Percentiles rank a stretch among this genome's conserved stretches.
Conservation (phyloP, 1,140 invertebrate species). For the Delia radicum region DNA sequence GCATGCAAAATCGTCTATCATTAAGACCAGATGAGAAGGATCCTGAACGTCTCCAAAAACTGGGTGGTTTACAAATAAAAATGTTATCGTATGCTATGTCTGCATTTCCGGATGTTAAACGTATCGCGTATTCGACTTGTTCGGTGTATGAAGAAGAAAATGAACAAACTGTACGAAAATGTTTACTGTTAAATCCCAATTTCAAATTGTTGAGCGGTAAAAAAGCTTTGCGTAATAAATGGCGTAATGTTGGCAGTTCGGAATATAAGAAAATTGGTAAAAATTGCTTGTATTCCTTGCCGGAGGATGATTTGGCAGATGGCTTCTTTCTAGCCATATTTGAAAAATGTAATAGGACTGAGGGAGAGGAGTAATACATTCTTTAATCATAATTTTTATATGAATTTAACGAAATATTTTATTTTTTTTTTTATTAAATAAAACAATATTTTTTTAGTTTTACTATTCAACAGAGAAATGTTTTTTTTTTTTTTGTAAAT, state of each 20-base stretch:
- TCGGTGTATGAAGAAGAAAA: constrained; percentile 90
- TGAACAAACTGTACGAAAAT: constrained; percentile 72
- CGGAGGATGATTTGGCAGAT: constrained; percentile 77
- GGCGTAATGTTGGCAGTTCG: constrained; percentile 68
- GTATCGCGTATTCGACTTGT: constrained; percentile 94
- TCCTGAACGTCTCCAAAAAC: constrained; percentile 63
- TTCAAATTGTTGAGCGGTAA: constrained; percentile 66
- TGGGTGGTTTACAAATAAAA: constrained; percentile 81
- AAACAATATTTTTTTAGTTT: too few relatives aligned
- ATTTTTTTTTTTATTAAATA: too few relatives aligned
- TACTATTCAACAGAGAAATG: too few relatives aligned
- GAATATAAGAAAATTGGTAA: constrained; percentile 65
- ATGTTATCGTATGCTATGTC: constrained; percentile 83
- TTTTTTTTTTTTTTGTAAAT: too few relatives aligned
- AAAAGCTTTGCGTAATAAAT: constrained; percentile 63
- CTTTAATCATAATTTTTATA: too few relatives aligned
- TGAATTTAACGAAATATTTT: too few relatives aligned
- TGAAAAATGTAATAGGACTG: constrained; percentile 52
- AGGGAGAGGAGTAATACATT: neutral
- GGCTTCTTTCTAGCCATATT: constrained; percentile 95
- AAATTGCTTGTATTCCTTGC: constrained; percentile 76
- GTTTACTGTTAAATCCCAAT: constrained; percentile 60
- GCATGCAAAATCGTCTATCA: constrained; percentile 65
- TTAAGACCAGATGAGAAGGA: constrained; percentile 48
- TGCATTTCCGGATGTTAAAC: constrained; percentile 77